Percentiles rank a stretch among this genome's conserved stretches.
These are phyloP conservation scores for Dione vanillae DNA, from an alignment of 2,888 invertebrate genomes.

Conservation along the genomic window DNA sequence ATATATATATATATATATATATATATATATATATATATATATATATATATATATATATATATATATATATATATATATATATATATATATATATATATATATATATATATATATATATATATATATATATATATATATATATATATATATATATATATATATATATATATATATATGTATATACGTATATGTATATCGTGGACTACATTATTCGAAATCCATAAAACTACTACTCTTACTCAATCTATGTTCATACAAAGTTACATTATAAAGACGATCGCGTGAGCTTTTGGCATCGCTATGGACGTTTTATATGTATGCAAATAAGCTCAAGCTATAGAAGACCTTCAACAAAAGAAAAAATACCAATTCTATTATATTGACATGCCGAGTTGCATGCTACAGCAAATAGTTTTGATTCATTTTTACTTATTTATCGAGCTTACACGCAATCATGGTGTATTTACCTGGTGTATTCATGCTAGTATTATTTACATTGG, in stretches of 20 bases:
- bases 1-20: no score
- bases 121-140: no score
- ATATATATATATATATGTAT: no score
- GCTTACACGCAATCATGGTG: neutral
- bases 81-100: no score
- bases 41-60: no score
- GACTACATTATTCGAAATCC: neutral
- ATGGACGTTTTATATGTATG: slow-evolving; percentile 29
- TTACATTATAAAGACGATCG: slow-evolving; percentile 27
- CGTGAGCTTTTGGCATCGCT: slow-evolving; percentile 29
- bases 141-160: no score
- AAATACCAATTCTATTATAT: slow-evolving; percentile 16
- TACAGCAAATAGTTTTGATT: neutral
- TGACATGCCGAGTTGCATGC: slow-evolving; percentile 6
- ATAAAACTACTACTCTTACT: slow-evolving; percentile 13
- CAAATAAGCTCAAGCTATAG: slow-evolving; percentile 12
- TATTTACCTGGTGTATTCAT: no score
- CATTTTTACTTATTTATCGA: slow-evolving; percentile 3
- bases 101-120: no score
- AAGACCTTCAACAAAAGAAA: slow-evolving; percentile 24
- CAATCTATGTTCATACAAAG: slow-evolving; percentile 22
- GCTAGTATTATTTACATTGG: no score
- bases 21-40: no score
- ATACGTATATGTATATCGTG: no score
- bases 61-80: no score